These are phyloP conservation scores for Dromococcyx pavoninus DNA, from an alignment of 2,797 vertebrate genomes.

Conservation along the genomic window DNA sequence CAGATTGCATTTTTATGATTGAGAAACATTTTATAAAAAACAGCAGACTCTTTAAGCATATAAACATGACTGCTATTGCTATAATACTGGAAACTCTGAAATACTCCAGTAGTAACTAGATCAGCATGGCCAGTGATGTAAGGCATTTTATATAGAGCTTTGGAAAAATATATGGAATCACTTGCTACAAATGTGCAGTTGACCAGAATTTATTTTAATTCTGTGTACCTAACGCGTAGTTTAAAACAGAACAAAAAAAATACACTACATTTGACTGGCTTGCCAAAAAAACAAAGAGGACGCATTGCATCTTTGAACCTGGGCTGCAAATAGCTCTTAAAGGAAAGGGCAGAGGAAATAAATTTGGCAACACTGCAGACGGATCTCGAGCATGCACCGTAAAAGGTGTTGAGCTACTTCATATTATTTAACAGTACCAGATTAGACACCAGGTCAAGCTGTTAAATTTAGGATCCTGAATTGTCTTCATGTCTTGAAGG, in stretches of 20 bases:
- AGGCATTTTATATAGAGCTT: constrained; percentile 10
- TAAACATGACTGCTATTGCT: constrained; percentile 19
- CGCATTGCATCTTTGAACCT: neutral
- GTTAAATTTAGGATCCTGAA: constrained; percentile 2
- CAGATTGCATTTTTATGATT: constrained; percentile 32
- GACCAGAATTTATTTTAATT: neutral
- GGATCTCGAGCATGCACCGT: neutral
- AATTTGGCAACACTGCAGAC: neutral
- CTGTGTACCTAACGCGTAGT: neutral
- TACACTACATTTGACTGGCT: neutral
- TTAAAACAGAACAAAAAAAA: neutral
- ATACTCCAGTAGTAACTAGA: constrained; percentile 31
- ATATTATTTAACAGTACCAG: neutral
- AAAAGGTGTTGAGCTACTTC: neutral
- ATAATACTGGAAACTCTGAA: constrained; percentile 39
- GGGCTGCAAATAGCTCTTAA: neutral
- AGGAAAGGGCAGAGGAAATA: neutral
- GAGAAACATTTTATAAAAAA: constrained; percentile 34
- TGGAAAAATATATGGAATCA: constrained; percentile 17
- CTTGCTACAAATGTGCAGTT: neutral
- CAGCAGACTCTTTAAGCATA: constrained; percentile 30
- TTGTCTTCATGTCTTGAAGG: neutral
- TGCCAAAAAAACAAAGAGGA: neutral
- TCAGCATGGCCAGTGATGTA: constrained; percentile 20
- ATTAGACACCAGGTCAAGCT: neutral